Conservation (phyloP, 2,888 invertebrate species). For the Rotaria sp. region DNA sequence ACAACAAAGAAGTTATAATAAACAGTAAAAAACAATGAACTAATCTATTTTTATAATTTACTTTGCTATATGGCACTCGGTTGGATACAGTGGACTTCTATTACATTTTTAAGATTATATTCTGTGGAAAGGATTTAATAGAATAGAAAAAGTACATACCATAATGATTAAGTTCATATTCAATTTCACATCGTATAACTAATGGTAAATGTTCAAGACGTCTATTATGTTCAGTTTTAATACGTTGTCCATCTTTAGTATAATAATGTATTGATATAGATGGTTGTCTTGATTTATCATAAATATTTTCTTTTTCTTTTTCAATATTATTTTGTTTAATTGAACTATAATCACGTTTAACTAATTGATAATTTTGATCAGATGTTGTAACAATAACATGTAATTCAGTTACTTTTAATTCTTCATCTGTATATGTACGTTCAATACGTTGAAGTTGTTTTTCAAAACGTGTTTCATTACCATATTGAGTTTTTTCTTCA, state of each 20-base stretch:
- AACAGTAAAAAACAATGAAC: too few species aligned
- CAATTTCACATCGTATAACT: background rate
- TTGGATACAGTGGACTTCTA: too few species aligned
- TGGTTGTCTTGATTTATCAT: background rate
- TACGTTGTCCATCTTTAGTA: background rate
- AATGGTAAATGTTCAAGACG: background rate
- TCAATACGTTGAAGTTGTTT: background rate
- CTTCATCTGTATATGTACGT: background rate
- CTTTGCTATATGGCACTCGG: too few species aligned
- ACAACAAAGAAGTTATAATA: too few species aligned
- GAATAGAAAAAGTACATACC: too few species aligned
- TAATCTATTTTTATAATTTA: too few species aligned
- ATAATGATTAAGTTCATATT: constrained; percentile 19
- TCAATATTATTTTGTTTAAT: background rate
- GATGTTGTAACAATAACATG: background rate
- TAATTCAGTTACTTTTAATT: background rate
- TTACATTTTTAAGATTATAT: too few species aligned
- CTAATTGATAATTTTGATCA: background rate
- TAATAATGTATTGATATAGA: background rate
- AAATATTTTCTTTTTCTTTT: background rate
- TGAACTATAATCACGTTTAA: background rate
- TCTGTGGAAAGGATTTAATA: too few species aligned
- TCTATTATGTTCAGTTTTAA: background rate
- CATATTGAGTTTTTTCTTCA: background rate
- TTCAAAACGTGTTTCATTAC: background rate